Conservation (phyloP, 2,888 invertebrate species). For the Zygogramma bicolorata region DNA sequence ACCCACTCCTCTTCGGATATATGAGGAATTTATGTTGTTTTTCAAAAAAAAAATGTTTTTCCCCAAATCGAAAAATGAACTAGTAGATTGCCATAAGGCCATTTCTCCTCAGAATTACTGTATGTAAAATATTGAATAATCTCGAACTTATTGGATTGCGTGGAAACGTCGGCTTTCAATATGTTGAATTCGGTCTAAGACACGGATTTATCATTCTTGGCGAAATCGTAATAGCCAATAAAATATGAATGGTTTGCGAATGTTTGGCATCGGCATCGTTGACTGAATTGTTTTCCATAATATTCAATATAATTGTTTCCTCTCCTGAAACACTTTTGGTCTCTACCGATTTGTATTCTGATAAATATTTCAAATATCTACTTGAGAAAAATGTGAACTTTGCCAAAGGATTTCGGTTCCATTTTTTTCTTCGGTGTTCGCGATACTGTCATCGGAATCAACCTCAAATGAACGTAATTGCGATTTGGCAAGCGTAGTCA, state of each 20-base stretch:
- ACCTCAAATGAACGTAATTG: not conserved
- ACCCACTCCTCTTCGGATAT: not conserved
- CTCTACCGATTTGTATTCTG: not conserved
- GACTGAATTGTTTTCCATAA: not conserved
- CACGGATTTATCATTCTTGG: not conserved
- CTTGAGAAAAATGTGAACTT: slow-evolving; percentile 3
- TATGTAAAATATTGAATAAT: not conserved
- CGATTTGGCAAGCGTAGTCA: not conserved
- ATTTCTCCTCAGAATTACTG: not conserved
- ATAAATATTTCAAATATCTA: slow-evolving; percentile 3
- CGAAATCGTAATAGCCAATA: slow-evolving; percentile 1
- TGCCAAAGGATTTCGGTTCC: not conserved
- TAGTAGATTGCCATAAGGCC: not conserved
- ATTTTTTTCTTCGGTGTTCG: slow-evolving; percentile 2
- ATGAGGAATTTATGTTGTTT: not conserved
- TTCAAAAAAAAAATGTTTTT: not conserved
- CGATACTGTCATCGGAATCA: not conserved
- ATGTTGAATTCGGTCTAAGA: not conserved
- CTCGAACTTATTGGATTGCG: not conserved
- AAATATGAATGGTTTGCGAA: not conserved
- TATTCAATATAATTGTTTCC: not conserved
- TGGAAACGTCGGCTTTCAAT: not conserved
- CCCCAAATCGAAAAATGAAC: not conserved
- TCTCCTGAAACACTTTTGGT: not conserved
- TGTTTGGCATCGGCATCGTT: not conserved